Base-by-base conservation (phyloP, 2,888 invertebrate species). In the Neria commutata region DNA sequence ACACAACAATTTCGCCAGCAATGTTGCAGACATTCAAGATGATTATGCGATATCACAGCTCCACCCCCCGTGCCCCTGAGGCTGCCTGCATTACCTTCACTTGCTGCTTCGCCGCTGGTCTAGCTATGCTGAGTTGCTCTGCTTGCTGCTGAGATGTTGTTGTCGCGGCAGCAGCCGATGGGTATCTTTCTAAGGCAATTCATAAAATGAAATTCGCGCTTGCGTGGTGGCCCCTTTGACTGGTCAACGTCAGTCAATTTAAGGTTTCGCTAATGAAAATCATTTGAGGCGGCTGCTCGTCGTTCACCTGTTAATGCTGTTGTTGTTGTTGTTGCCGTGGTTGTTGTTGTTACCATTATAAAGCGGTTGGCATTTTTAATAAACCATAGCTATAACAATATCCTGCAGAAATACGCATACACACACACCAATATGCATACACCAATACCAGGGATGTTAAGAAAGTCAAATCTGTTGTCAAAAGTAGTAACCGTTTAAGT, bases 191-290 rank as follows among this genome's bases (percentile, higher is more conserved):
- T n/a, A n/a, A 65, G 62, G 60, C 62, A 57, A 34, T 61, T 56
- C 60, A 58, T 45, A 49, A 55, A 54, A 63, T 54, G 46, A 19
- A 54, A 46, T 46, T 54, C 33, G 54, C 33, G 54, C 42, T 33
- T 50, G 56, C 37, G 42, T n/a, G 16, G 8, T 42, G 74, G 72
- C n/a, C n/a, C n/a, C n/a, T n/a, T n/a, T 72, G 72, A 74, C 64
- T 74, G 65, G 56, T 62, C 71, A 61, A 68, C 67, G 73, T 74
- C 74, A 72, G 67, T 71, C 72, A 72, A 68, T 67, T 71, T 72
- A 74, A 72, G 68, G 73, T 69, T 65, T 69, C 62, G 67, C 67
- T 74, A 72, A 72, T 73, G 74, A 72, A 71, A 72, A 68, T 65
- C 37, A 37, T 37, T 37, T 37, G 11, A 37, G 37, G 37, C n/a